Percentiles rank a stretch among this genome's conserved stretches.
phyloP scores from a whole-genome alignment of 2,888 invertebrate species.

The Ctenicera cuprea region DNA sequence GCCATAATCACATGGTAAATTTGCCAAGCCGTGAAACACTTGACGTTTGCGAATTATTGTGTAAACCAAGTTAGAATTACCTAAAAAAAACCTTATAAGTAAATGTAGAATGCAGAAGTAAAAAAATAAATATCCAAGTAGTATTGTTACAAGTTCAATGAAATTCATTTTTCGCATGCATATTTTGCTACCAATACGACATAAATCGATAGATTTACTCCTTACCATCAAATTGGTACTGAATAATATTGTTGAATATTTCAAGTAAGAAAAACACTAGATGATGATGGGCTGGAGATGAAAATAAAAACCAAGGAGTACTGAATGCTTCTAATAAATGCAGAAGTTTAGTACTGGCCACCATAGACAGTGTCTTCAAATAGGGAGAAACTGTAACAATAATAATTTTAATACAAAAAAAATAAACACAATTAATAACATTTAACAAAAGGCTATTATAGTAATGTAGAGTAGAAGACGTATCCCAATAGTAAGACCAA shows the following conservation, averaged over 20 bases:
- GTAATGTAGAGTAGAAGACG: no score
- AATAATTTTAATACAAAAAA: no score
- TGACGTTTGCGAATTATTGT: slow-evolving; percentile 99
- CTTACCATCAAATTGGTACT: slow-evolving; percentile 97
- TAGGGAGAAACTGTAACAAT: slow-evolving; percentile 92
- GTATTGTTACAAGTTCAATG: no score
- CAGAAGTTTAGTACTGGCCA: slow-evolving; percentile 96
- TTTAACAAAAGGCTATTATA: no score
- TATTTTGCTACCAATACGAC: no score
- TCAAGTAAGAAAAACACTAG: slow-evolving; percentile 98
- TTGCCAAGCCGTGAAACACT: slow-evolving; percentile 98
- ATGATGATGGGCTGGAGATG: slow-evolving; percentile 97
- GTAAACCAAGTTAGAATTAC: slow-evolving; percentile 99
- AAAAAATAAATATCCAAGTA: not conserved
- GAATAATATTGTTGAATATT: slow-evolving; percentile 99
- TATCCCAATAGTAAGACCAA: no score
- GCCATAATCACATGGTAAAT: slow-evolving; percentile 94
- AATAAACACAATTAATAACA: not conserved
- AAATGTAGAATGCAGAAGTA: not conserved
- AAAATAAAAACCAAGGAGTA: slow-evolving; percentile 99
- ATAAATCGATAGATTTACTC: no score
- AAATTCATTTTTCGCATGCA: no score
- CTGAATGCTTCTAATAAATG: slow-evolving; percentile 98
- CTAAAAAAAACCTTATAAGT: slow-evolving; percentile 75
- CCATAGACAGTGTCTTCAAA: slow-evolving; percentile 99